phyloP scores from a whole-genome alignment of 2,113 vertebrate genomes.

The Manacus vitellinus region DNA sequence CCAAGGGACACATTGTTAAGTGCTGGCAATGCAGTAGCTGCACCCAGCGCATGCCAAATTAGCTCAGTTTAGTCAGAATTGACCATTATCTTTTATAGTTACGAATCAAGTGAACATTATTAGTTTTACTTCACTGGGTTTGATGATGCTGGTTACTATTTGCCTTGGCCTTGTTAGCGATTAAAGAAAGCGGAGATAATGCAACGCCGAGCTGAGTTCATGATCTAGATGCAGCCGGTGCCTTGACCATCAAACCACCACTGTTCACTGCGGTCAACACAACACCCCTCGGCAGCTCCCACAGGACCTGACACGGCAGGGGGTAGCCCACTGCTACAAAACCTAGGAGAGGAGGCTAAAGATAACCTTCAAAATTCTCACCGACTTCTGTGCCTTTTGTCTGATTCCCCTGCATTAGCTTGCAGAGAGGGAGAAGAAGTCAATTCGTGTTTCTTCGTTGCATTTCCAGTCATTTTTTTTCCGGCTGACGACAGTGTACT shows the following conservation, averaged over 20 bases:
- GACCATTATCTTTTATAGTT: conserved; percentile 79
- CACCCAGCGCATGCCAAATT: conserved; percentile 58
- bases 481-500: neutral
- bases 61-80: conserved; percentile 67
- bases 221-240: conserved; percentile 12
- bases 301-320: neutral
- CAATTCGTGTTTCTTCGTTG: neutral
- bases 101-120: conserved; percentile 73
- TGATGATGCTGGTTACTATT: conserved; percentile 60
- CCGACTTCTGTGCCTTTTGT: neutral
- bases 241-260: conserved; percentile 56
- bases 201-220: conserved; percentile 33
- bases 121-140: conserved; percentile 64
- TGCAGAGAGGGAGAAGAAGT: neutral
- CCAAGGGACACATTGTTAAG: conserved; percentile 69
- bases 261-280: neutral
- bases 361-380: neutral
- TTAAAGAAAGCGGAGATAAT: conserved; percentile 61
- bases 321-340: neutral
- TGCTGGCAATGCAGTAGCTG: conserved; percentile 66
- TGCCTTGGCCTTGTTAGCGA: conserved; percentile 74
- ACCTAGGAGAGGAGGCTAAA: neutral
- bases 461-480: neutral
- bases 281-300: neutral
- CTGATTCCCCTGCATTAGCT: neutral